Base-by-base conservation (phyloP, 2,113 vertebrate species). In the Oncorhynchus clarkii region DNA sequence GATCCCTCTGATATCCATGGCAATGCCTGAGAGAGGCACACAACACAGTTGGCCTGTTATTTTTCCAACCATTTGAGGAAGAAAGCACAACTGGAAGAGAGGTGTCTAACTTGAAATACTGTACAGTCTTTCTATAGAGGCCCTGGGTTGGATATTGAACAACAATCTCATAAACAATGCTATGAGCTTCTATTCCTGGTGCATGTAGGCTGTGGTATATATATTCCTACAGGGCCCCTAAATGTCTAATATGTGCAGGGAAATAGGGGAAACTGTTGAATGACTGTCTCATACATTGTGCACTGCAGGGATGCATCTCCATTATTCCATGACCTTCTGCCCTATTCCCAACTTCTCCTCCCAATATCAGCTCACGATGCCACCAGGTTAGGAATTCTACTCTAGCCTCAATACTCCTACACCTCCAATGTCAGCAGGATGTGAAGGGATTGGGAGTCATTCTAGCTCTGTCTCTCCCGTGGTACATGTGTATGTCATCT, bases 1-100 rank as follows among this genome's bases (percentile, higher is more conserved):
- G 83, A 87, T 86, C 78, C 71, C 68, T 66, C 34, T 51, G 85
- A 83, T 85, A 80, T 59, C 51, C 12, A 29, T 57, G 70, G 51
- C 20, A 18, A 49, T 72, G 24, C 18, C 24, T 60, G 54, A 62
- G 54, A 11, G 24, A 29, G 51, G 51, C 11, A 66, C 59, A 62
- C 18, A n/a, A 62, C 59, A 62, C 13, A 62, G 59, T 24, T 66
- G 64, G 64, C 12, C 26, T 66, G 64, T 66, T 62, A 4, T 54
- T 54, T 3, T 62, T 24, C n/a, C 59, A 62, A 22, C 7, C 6
- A 62, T n/a, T 62, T 22, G 13, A 22, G 18, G n/a, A 62, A 22
- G 59, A 62, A 5, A 62, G n/a, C 2, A 62, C 12, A 62, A n/a
- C 59, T n/a, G 59, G 59, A 62, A 62, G 18, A 62, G n/a, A 22